Evolutionary conservation across 2,113 vertebrate genomes (phyloP).

Genomic region (Brachionichthys hirsutus): DNA sequence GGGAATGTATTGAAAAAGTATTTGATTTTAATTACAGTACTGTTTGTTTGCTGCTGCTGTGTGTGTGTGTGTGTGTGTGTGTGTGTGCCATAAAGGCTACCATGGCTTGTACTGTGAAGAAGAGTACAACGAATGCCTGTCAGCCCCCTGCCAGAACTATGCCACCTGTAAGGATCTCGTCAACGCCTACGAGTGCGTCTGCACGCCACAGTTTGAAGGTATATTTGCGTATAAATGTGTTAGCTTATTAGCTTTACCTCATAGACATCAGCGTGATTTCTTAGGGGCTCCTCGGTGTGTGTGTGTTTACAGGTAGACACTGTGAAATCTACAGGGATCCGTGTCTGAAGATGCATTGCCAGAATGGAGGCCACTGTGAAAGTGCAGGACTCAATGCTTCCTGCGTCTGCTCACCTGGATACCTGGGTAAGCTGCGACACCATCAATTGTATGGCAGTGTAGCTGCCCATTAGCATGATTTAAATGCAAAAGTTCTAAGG

Average conservation of each 20-base stretch:
- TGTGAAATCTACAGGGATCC: constrained; percentile 94
- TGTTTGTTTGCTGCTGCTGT: too few species aligned
- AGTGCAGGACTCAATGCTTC: constrained; percentile 84
- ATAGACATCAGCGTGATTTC: too few species aligned
- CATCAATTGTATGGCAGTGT: not conserved
- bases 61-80: not conserved
- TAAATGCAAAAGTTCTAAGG: too few species aligned
- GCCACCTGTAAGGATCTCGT: constrained; percentile 91
- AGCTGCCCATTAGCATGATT: too few species aligned
- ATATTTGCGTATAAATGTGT: constrained; percentile 4
- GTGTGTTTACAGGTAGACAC: constrained; percentile 80
- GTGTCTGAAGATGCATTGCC: constrained; percentile 87
- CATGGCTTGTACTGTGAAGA: constrained; percentile 97
- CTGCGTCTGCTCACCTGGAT: constrained; percentile 87
- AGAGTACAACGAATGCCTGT: constrained; percentile 94
- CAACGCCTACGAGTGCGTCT: constrained; percentile 89
- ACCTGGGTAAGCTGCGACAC: constrained; percentile 74
- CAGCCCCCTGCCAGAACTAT: constrained; percentile 91
- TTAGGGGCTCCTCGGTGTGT: not conserved
- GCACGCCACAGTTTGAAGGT: constrained; percentile 92
- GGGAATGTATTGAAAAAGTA: too few species aligned
- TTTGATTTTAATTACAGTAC: too few species aligned
- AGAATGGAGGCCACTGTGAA: constrained; percentile 91
- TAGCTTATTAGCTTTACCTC: too few species aligned
- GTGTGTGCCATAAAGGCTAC: constrained; percentile 81